Evolutionary conservation across 2,888 invertebrate species (phyloP), one percentile per base, ranked within the genome.

Genomic region (Carterocephalus palaemon): DNA sequence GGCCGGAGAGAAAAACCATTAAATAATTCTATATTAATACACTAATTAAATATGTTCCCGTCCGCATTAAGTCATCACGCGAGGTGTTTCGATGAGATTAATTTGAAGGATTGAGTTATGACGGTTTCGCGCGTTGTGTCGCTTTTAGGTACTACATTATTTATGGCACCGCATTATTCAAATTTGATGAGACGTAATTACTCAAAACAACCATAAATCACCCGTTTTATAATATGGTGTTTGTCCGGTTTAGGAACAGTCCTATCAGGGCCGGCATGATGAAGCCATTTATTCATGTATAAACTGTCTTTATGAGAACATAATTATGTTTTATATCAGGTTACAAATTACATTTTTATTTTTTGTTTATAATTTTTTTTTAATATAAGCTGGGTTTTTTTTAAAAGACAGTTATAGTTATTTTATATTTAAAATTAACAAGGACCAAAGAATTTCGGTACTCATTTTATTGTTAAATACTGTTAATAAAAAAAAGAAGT

Each of bases 121-220:
- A 72, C 69, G 67, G 70, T 76, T 76, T 75, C 66, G 75, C 75
- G 70, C 71, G 68, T 70, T 68, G 68, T 67, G 59, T 67, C 58
- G 64, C 72, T 64, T 60, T n/a, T n/a, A n/a, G n/a, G 61, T 63
- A 62, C 67, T 66, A 74, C 75, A 56, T 62, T 59, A 79, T 82
- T 82, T 82, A 80, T 75, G 73, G 79, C 70, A 70, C 75, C 70
- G 71, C 75, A 77, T 82, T 85, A 85, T 84, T 84, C 77, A 84
- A 84, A 84, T 84, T 84, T 83, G 83, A 86, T 85, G 82, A 78
- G 81, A 78, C 78, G 76, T 82, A 75, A 85, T 85, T 83, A 84
- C 74, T 84, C 84, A 83, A 79, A 83, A 80, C 79, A 81, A 55
- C 61, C 67, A 84, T 86, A 85, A 86, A 85, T 86, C 83, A 85